Base-by-base conservation (phyloP, 2,797 vertebrate species). In the Ammospiza maritima region DNA sequence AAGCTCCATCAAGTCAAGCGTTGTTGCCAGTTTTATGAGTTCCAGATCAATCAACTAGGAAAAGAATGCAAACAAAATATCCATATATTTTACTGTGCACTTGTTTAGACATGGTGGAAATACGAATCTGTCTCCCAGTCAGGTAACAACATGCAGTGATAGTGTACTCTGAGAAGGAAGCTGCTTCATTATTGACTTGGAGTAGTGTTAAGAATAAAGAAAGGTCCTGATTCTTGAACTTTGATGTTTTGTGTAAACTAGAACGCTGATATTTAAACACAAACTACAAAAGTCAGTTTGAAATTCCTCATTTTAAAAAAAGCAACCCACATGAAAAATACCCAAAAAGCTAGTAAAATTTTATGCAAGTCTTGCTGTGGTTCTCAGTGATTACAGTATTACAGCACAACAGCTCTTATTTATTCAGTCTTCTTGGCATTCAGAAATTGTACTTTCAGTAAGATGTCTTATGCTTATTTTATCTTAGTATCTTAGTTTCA, bases 271-370 rank as follows among this genome's bases (percentile, higher is more conserved):
- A n/a, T 60, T 77, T 65, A 83, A 88, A 48, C 23, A 1, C 18
- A 54, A 47, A 48, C 5, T 38, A 32, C 11, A 71, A 81, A 88
- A 60, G 16, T 12, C 17, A 26, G 3, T 53, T 61, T 15, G 21
- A 87, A 89, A 78, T 21, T 16, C 3, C 18, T 50, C 6, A 32
- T 23, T 2, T 9, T 20, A 9, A 14, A 74, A 27, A 51, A 40
- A 42, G 3, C 10, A n/a, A 56, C 2, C 1, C 5, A 3, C 17
- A 34, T 7, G 21, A 2, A 10, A 29, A 32, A 40, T 42, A 16
- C 2, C 2, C 3, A 20, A 71, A 71, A 16, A 12, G 3, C 3
- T 6, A 32, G 38, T 50, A 58, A 44, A 22, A 69, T 18, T 42
- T 10, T 25, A 67, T 75, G 25, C 6, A 65, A 65, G 42, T 57